Evolutionary conservation across 92 coral and sea anemone genomes (phyloP).

Genomic region (Pocillopora grandis): DNA sequence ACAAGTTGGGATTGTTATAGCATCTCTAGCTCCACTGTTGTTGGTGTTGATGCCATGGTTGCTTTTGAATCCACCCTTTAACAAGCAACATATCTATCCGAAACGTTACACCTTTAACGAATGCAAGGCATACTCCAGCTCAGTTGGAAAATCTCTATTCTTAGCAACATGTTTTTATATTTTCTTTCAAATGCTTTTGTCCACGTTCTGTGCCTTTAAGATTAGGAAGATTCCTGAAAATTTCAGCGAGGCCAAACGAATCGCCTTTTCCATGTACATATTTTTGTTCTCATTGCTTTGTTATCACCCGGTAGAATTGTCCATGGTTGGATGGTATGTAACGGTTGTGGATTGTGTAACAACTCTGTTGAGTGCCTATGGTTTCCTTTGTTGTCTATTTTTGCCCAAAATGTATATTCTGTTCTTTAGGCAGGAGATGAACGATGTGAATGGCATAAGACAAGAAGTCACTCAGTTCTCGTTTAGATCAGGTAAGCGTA

Average conservation of each 20-base stretch:
- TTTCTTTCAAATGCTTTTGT: slow-evolving; percentile 41
- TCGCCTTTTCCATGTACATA: slow-evolving; percentile 71
- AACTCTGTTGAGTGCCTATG: slow-evolving; percentile 58
- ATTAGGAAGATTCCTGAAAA: slow-evolving; percentile 73
- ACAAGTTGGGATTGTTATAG: slow-evolving; percentile 29
- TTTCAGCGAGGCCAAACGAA: slow-evolving; percentile 80
- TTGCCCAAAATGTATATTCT: slow-evolving; percentile 64
- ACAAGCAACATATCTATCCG: slow-evolving; percentile 11
- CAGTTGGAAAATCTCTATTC: slow-evolving; percentile 39
- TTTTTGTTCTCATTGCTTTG: slow-evolving; percentile 59
- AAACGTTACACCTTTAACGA: slow-evolving; percentile 46
- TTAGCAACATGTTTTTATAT: slow-evolving; percentile 49
- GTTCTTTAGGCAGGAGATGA: slow-evolving; percentile 52
- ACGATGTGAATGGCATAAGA: background rate
- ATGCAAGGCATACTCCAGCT: slow-evolving; percentile 37
- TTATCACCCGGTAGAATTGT: slow-evolving; percentile 64
- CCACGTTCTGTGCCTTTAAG: slow-evolving; percentile 63
- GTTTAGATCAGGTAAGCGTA: background rate
- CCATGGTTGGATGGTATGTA: slow-evolving; percentile 64
- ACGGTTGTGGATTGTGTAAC: slow-evolving; percentile 69
- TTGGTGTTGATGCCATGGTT: slow-evolving; percentile 45
- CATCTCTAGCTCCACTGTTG: slow-evolving; percentile 42
- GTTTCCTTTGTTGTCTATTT: slow-evolving; percentile 52
- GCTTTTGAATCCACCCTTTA: slow-evolving; percentile 50
- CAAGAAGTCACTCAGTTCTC: background rate